Evolutionary conservation across 2,888 invertebrate genomes (phyloP).

Genomic region (Ormyrus labotus): DNA sequence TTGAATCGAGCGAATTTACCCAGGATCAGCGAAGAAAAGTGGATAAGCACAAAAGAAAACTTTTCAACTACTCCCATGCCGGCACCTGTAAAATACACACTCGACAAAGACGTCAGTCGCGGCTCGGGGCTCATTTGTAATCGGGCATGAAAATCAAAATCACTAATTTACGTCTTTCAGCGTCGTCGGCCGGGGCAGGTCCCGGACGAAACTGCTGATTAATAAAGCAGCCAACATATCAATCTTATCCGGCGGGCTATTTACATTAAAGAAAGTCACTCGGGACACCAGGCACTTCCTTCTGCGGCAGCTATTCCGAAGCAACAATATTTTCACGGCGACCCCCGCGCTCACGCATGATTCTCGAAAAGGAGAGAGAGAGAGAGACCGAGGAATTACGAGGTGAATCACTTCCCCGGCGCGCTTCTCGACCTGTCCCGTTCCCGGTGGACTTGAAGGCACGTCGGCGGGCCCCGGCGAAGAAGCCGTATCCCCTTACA

Average conservation of each 20-base stretch:
- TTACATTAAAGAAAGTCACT: conserved; percentile 46
- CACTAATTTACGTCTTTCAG: conserved; percentile 43
- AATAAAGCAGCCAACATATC: conserved; percentile 45
- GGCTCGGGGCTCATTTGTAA: conserved; percentile 10
- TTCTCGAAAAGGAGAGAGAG: conserved; percentile 24
- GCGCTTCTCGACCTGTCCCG: conserved; percentile 18
- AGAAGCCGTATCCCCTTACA: conserved; percentile 56
- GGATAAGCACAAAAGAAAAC: no score
- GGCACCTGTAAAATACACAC: conserved; percentile 1
- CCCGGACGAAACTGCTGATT: conserved; percentile 42
- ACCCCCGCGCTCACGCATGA: conserved; percentile 26
- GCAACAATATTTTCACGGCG: conserved; percentile 50
- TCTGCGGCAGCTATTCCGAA: conserved; percentile 26
- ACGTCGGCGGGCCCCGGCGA: conserved; percentile 3
- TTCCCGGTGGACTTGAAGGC: neutral
- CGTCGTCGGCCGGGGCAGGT: neutral
- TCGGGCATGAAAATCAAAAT: conserved; percentile 17
- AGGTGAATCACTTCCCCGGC: no score
- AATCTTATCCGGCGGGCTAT: conserved; percentile 21
- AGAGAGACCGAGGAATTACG: no score
- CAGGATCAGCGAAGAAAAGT: no score
- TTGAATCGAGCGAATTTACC: no score
- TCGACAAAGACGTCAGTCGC: neutral
- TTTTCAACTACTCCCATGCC: neutral
- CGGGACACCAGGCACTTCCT: neutral